Evolutionary conservation across 2,888 invertebrate species (phyloP).

Genomic region (Pimpla rufipes): DNA sequence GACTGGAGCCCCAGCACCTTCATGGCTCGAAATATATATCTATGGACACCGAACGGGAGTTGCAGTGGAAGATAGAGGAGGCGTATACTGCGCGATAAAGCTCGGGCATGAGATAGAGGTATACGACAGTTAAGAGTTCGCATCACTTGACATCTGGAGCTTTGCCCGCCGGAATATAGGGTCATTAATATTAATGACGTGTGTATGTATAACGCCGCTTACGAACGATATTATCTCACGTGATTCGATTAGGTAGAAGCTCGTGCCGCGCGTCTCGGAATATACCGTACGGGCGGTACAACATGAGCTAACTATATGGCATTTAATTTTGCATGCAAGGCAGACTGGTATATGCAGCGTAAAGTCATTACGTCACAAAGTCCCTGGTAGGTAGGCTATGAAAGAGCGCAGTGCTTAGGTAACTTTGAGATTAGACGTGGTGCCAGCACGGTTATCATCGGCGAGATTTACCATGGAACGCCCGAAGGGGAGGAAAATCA

Average conservation of each 20-base stretch:
- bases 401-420: slow-evolving; percentile 29
- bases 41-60: background rate
- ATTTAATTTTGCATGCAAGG: slow-evolving; percentile 42
- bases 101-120: background rate
- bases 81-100: background rate
- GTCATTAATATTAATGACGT: slow-evolving; percentile 38
- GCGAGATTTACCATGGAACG: background rate
- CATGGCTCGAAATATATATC: background rate
- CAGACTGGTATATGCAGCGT: slow-evolving; percentile 32
- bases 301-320: slow-evolving; percentile 30
- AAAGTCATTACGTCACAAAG: slow-evolving; percentile 26
- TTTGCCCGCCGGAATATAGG: slow-evolving; percentile 27
- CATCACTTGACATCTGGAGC: slow-evolving; percentile 28
- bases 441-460: slow-evolving; percentile 3
- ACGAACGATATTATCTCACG: slow-evolving; percentile 36
- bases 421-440: slow-evolving; percentile 28
- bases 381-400: slow-evolving; percentile 18
- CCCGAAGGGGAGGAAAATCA: slow-evolving; percentile 1
- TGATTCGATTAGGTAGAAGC: slow-evolving; percentile 37
- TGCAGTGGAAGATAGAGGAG: background rate
- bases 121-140: slow-evolving; percentile 28
- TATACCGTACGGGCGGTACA: slow-evolving; percentile 22
- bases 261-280: slow-evolving; percentile 3
- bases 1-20: background rate
- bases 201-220: slow-evolving; percentile 31